These are phyloP conservation scores for Diachasmimorpha longicaudata DNA, from an alignment of 1,140 invertebrate genomes.

Conservation along the genomic window DNA sequence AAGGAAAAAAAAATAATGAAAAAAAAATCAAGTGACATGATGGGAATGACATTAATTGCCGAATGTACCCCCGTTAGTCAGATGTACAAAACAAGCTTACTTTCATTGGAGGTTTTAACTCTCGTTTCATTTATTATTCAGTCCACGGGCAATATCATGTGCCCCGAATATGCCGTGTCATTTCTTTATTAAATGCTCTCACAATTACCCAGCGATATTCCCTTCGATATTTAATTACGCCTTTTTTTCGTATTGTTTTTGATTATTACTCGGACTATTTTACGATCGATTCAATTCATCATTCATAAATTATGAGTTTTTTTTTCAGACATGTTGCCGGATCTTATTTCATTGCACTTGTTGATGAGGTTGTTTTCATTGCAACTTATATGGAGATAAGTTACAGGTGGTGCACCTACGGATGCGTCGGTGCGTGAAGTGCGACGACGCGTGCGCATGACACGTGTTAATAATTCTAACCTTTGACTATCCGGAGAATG, in stretches of 20 bases:
- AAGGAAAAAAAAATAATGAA: constrained; percentile 8
- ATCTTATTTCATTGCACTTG: not conserved
- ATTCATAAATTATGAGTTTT: not conserved
- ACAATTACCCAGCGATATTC: constrained; percentile 39
- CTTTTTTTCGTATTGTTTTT: constrained; percentile 14
- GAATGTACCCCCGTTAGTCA: constrained; percentile 23
- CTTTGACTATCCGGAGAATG: not conserved
- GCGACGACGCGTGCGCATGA: not conserved
- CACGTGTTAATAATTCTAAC: not conserved
- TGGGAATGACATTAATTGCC: constrained; percentile 32
- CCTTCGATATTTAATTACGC: constrained; percentile 27
- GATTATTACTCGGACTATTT: not conserved
- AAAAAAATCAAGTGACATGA: constrained; percentile 14
- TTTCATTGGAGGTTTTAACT: constrained; percentile 21
- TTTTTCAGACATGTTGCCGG: not conserved
- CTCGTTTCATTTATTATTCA: constrained; percentile 43
- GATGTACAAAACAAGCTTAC: constrained; percentile 13
- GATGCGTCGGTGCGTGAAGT: not conserved
- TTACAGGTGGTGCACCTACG: not conserved
- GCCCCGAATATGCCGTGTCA: constrained; percentile 52
- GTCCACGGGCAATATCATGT: constrained; percentile 41
- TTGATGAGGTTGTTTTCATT: not conserved
- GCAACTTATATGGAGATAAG: constrained; percentile 19
- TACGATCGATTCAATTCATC: constrained; percentile 33
- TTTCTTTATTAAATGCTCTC: constrained; percentile 53